Percentiles rank a stretch among this genome's conserved stretches.
Evolutionary conservation across 2,113 vertebrate species (phyloP).

Genomic region (Ceyx melanurus): DNA sequence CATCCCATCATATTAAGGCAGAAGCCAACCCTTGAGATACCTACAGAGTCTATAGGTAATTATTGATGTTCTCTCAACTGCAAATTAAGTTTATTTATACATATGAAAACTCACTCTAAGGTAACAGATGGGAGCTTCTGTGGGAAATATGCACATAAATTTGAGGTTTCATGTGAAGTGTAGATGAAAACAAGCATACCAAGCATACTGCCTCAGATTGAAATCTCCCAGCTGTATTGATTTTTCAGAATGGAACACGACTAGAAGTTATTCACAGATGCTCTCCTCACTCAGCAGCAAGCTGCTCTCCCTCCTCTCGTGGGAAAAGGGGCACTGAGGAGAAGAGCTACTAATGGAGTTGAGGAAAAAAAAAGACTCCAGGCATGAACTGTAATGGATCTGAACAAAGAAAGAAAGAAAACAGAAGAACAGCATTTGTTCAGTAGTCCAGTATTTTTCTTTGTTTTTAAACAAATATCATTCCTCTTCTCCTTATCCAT

Average conservation of each 20-base stretch:
- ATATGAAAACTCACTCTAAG: constrained; percentile 20
- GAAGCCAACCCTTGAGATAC: background rate
- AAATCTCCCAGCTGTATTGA: constrained; percentile 59
- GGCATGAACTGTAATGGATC: background rate
- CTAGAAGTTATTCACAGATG: constrained; percentile 41
- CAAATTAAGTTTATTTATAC: constrained; percentile 51
- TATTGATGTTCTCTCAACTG: constrained; percentile 25
- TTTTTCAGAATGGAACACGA: constrained; percentile 56
- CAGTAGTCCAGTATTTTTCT: background rate
- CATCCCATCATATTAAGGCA: background rate
- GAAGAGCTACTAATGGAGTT: background rate
- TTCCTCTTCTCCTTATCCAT: background rate
- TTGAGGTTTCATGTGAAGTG: constrained; percentile 37
- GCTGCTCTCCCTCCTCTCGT: background rate
- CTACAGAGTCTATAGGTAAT: background rate
- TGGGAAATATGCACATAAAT: constrained; percentile 56
- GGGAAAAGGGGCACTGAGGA: background rate
- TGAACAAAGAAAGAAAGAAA: background rate
- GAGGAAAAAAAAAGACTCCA: background rate
- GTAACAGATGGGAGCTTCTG: constrained; percentile 51
- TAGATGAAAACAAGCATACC: constrained; percentile 53
- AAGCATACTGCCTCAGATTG: constrained; percentile 32
- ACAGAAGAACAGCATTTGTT: background rate
- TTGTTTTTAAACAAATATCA: background rate
- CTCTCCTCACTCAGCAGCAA: constrained; percentile 22